phyloP scores from a whole-genome alignment of 2,888 invertebrate species.

The Clivina fossor region DNA sequence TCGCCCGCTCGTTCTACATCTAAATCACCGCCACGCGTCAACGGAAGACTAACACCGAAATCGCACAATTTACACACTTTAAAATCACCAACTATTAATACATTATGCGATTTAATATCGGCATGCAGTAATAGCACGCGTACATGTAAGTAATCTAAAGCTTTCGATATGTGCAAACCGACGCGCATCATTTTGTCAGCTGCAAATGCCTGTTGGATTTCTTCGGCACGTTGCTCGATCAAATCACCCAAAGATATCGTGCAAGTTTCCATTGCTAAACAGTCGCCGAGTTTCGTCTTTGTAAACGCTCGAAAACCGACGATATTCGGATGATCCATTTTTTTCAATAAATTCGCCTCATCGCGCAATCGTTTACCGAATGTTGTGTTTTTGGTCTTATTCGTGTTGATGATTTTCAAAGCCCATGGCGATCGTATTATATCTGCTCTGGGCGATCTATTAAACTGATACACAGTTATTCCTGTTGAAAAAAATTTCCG shows the following conservation, averaged over 20 bases:
- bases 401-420: slow-evolving; percentile 69
- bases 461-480: slow-evolving; percentile 74
- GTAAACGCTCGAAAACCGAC: slow-evolving; percentile 70
- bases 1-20: slow-evolving; percentile 58
- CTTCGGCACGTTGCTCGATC: slow-evolving; percentile 68
- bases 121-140: slow-evolving; percentile 73
- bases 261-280: slow-evolving; percentile 80
- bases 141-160: slow-evolving; percentile 76
- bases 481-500: slow-evolving; percentile 58
- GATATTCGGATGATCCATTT: slow-evolving; percentile 77
- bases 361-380: slow-evolving; percentile 61
- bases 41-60: slow-evolving; percentile 77
- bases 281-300: slow-evolving; percentile 60
- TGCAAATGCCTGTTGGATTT: slow-evolving; percentile 57
- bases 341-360: slow-evolving; percentile 72
- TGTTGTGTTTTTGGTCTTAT: slow-evolving; percentile 49
- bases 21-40: slow-evolving; percentile 65
- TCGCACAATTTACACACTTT: slow-evolving; percentile 78
- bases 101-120: slow-evolving; percentile 82
- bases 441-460: slow-evolving; percentile 70
- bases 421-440: slow-evolving; percentile 83
- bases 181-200: slow-evolving; percentile 66
- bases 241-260: slow-evolving; percentile 71
- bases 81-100: slow-evolving; percentile 76
- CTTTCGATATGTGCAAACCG: slow-evolving; percentile 66